Conservation (phyloP, 2,113 vertebrate species). For the Empidonax traillii region DNA sequence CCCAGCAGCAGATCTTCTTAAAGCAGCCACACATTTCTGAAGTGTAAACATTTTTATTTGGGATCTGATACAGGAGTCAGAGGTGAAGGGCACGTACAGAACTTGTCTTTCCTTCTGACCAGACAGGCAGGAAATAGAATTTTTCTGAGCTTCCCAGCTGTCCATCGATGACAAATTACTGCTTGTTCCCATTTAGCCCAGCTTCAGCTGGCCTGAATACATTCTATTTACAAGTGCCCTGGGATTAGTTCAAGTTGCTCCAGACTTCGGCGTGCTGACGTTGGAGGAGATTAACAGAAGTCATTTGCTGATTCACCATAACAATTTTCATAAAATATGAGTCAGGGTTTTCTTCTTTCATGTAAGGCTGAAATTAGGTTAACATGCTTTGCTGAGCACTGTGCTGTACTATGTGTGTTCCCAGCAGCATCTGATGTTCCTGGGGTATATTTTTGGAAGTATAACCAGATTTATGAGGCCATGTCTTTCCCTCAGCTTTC, state of each 20-base stretch:
- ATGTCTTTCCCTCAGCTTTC: neutral
- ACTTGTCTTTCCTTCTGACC: neutral
- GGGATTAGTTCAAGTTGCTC: slow-evolving; percentile 48
- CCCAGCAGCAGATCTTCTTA: neutral
- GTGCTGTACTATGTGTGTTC: slow-evolving; percentile 27
- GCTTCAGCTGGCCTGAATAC: neutral
- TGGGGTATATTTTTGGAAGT: neutral
- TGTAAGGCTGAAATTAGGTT: slow-evolving; percentile 55
- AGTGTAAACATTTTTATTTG: neutral
- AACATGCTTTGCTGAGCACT: slow-evolving; percentile 40
- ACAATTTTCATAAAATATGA: slow-evolving; percentile 59
- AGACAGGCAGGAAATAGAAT: neutral
- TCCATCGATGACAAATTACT: neutral
- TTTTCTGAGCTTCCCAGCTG: slow-evolving; percentile 12
- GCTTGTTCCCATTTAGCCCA: slow-evolving; percentile 4
- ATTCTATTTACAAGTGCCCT: slow-evolving; percentile 5
- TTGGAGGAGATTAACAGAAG: slow-evolving; percentile 47
- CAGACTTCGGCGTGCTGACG: slow-evolving; percentile 44
- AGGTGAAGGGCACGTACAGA: neutral
- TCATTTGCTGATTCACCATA: slow-evolving; percentile 63
- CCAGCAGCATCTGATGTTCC: slow-evolving; percentile 33
- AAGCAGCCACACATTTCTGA: neutral
- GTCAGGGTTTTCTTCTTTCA: slow-evolving; percentile 56
- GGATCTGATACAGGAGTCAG: neutral
- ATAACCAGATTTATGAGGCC: slow-evolving; percentile 14